Percentiles rank a stretch among this genome's conserved stretches.
Conservation (phyloP, 2,113 vertebrate species). For the Corythoichthys intestinalis region DNA sequence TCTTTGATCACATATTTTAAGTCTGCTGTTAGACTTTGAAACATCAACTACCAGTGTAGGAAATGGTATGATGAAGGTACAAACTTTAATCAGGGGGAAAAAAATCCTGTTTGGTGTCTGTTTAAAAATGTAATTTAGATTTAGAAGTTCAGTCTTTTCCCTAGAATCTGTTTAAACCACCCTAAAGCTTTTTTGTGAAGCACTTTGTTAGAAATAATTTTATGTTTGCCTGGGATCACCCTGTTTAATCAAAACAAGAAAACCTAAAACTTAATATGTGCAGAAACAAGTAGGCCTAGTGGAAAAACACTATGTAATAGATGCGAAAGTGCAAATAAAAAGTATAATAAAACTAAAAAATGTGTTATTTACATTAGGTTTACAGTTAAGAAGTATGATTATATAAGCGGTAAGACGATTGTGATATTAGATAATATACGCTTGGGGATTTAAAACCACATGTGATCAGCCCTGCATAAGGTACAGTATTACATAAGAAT, state of each 20-base stretch:
- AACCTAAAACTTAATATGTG: neutral
- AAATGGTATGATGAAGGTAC: neutral
- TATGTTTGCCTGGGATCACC: neutral
- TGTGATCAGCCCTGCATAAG: slow-evolving; percentile 31
- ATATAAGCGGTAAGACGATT: slow-evolving; percentile 39
- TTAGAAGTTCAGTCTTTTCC: too few species aligned
- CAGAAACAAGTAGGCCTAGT: neutral
- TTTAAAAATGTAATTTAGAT: too few species aligned
- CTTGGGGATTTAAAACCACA: slow-evolving; percentile 16
- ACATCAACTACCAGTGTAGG: neutral
- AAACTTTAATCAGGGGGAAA: neutral
- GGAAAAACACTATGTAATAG: too few species aligned
- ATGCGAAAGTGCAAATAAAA: too few species aligned
- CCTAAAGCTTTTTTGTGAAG: too few species aligned
- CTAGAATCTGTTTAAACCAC: neutral
- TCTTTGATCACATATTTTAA: neutral
- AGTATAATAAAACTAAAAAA: neutral
- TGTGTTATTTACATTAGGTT: neutral
- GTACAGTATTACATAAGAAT: slow-evolving; percentile 28
- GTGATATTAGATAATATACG: slow-evolving; percentile 30
- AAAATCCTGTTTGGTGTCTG: neutral
- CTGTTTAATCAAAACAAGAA: neutral
- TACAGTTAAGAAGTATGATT: slow-evolving; percentile 9
- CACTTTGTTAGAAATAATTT: too few species aligned
- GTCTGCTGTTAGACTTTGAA: neutral